These are phyloP conservation scores for Pogonocherus hispidulus DNA, from an alignment of 2,888 invertebrate genomes.

Conservation along the genomic window DNA sequence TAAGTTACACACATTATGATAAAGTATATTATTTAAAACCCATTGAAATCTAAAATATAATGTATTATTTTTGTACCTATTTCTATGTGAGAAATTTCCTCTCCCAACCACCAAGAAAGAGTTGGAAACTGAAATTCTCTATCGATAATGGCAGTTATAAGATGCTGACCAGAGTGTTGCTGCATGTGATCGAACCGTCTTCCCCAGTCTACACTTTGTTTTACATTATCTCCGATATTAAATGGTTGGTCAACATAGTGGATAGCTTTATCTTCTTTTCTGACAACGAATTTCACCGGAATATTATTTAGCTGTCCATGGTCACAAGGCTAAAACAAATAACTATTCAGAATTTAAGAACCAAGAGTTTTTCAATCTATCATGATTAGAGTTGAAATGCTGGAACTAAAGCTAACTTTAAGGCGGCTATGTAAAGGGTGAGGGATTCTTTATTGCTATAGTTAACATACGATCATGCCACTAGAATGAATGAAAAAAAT, in stretches of 20 bases:
- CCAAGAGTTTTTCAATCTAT: too few species aligned
- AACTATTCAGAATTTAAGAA: not conserved
- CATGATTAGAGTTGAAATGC: too few species aligned
- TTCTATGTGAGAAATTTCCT: constrained; percentile 82
- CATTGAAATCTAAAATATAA: not conserved
- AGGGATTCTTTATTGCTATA: too few species aligned
- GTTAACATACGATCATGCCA: too few species aligned
- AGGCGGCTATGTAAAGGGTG: too few species aligned
- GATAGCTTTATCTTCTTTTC: constrained; percentile 79
- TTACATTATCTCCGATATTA: constrained; percentile 74
- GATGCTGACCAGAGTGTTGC: constrained; percentile 91
- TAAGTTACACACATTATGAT: too few species aligned
- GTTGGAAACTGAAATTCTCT: constrained; percentile 78
- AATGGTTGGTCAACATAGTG: constrained; percentile 79
- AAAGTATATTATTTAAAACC: too few species aligned
- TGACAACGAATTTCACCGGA: constrained; percentile 78
- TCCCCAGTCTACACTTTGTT: constrained; percentile 80
- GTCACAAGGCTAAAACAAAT: constrained; percentile 78
- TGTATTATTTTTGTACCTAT: constrained; percentile 63
- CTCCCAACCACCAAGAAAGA: constrained; percentile 88
- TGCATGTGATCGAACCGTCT: constrained; percentile 92
- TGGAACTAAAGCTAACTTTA: too few species aligned
- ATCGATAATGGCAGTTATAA: constrained; percentile 85
- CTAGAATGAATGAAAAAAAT: too few species aligned
- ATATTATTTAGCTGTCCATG: constrained; percentile 77